phyloP scores from a whole-genome alignment of 2,797 vertebrate species.

The Enteromius unitaeniatus region DNA sequence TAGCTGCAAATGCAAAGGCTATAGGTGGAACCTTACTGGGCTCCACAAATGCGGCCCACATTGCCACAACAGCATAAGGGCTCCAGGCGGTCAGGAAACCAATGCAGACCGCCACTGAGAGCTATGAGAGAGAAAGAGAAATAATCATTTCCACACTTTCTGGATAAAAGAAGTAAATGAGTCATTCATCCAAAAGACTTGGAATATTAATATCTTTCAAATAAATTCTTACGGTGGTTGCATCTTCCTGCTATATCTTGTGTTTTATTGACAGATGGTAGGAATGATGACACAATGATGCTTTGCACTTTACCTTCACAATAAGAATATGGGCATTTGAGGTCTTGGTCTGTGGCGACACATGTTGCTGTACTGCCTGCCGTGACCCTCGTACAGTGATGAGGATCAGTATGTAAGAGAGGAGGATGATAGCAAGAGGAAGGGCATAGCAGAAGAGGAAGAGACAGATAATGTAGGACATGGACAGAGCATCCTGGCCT shows the following conservation, averaged over 20 bases:
- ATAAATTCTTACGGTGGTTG: too few relatives aligned
- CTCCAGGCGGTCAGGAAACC: slow-evolving; percentile 87
- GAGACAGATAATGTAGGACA: slow-evolving; percentile 83
- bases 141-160: background rate
- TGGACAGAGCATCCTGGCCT: slow-evolving; percentile 71
- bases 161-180: background rate
- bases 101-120: slow-evolving; percentile 85
- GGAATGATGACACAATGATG: background rate
- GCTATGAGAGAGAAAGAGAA: slow-evolving; percentile 65
- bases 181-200: too few relatives aligned
- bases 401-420: slow-evolving; percentile 81
- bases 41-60: slow-evolving; percentile 82
- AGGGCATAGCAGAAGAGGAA: slow-evolving; percentile 86
- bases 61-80: slow-evolving; percentile 81
- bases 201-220: too few relatives aligned
- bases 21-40: slow-evolving; percentile 73
- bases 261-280: too few relatives aligned
- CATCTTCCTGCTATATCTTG: too few relatives aligned
- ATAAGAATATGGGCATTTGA: slow-evolving; percentile 77
- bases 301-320: slow-evolving; percentile 76
- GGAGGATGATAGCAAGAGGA: slow-evolving; percentile 83
- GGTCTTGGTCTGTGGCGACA: slow-evolving; percentile 69
- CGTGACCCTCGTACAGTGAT: slow-evolving; percentile 77
- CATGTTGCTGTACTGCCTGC: slow-evolving; percentile 77
- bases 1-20: slow-evolving; percentile 81